Base-by-base conservation (phyloP, 2,888 invertebrate genomes). In the Tiliacea aurago region DNA sequence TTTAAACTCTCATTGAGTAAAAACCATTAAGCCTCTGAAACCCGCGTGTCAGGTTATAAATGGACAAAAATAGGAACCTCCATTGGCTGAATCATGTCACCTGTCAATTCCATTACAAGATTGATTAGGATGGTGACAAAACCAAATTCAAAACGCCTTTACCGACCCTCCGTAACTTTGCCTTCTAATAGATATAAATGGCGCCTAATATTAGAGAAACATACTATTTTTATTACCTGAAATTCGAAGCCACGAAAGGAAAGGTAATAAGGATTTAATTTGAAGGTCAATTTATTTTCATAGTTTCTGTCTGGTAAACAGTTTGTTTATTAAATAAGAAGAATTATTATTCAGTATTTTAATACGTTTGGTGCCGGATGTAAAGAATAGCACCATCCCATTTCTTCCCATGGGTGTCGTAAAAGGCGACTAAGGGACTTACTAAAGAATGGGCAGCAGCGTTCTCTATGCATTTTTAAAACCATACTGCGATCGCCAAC, bases 181-280 rank as follows among this genome's bases (percentile, higher is more conserved):
- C 37, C 63, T 41, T 20, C 51, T 70, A 84, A 81, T 81, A 68
- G 64, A 70, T 70, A 84, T 81, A 67, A 84, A 81, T 84, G 61
- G 59, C 33, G 18, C 33, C n/a, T 47, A n/a, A 41, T 73, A 63
- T 47, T 47, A 45, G 43, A 65, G 13, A 55, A 33, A 33, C n/a
- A 20, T 28, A 62, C 56, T 49, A 64, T 75, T 74, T 73, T 80
- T 47, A 58, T 63, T 76, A 67, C 20, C 33, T 56, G 18, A 62
- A 45, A 63, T 62, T 49, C 28, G 15, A 56, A 56, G 61, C 20
- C 20, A 55, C 56, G 18, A n/a, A 56, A 53, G 33, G 23, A 20
- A 66, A 47, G 23, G 15, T 72, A 62, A 58, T 51, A 56, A 62
- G 55, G 45, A 71, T 79, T 68, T 61, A 43, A 63, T 47, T 47